A percentile compares a stretch with the other conserved stretches of the same genome.
Conservation (phyloP, 2,113 vertebrate species). For the Callithrix jacchus region DNA sequence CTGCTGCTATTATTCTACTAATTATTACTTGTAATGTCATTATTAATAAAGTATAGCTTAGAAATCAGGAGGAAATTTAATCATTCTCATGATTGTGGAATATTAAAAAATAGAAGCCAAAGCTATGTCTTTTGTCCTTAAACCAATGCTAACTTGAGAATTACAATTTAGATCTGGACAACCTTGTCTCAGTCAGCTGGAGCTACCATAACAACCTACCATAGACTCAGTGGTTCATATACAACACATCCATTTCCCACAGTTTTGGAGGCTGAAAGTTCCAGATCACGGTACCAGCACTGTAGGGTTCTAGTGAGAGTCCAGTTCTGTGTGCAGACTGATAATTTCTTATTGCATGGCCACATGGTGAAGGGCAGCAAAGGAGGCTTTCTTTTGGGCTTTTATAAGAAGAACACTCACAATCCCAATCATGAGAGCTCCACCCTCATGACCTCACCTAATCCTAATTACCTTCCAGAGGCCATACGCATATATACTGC, state of each 20-base stretch:
- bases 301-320: background rate
- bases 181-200: background rate
- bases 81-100: background rate
- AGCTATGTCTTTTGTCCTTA: background rate
- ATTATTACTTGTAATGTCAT: background rate
- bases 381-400: background rate
- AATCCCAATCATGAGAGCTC: background rate
- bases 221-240: background rate
- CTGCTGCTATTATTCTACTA: background rate
- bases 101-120: background rate
- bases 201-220: background rate
- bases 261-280: background rate
- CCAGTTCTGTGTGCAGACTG: background rate
- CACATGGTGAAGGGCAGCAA: background rate
- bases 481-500: fast-evolving
- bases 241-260: background rate
- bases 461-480: background rate
- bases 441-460: background rate
- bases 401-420: background rate
- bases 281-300: background rate
- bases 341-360: background rate
- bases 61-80: background rate
- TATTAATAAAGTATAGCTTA: background rate
- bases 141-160: background rate
- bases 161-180: background rate